Evolutionary conservation across 2,797 vertebrate species (phyloP), one percentile per base, ranked within the genome.

Genomic region (Dermochelys coriacea): DNA sequence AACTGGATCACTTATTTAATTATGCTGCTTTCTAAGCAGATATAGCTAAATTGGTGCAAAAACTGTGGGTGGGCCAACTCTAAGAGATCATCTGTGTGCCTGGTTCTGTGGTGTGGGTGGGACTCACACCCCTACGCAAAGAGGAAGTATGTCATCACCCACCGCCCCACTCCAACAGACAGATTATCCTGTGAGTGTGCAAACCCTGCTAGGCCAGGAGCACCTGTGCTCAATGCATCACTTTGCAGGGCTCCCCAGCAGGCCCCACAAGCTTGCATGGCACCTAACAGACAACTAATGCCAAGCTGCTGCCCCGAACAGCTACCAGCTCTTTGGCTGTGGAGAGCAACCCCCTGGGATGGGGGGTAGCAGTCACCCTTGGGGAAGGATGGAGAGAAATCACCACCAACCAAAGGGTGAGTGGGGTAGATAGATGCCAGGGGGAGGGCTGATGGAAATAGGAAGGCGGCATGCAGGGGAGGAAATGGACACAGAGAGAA

Each of bases 241-340:
- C 51, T 81, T 10, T 18, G 41, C 59, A 86, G 85, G 75, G 82
- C 1, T 31, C 2, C 1, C 81, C 75, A 29, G 77, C 71, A 49
- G 1, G 49, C 7, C 41, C 25, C 9, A 9, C 31, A 18, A 82
- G 50, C 0, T 6, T 61, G 80, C 14, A 71, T 81, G 0, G 0
- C 45, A 2, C 0, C 1, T 1, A 12, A 55, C 1, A 59, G 79
- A 25, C 1, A 83, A 16, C 45, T 21, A 1, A 0, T 4, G 11
- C 37, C n/a, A 41, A 71, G 19, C 21, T 41, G 64, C 37, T 23
- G 37, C 19, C 64, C 10, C 5, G 1, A 23, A 71, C 64, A 37
- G 64, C 19, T 41, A 10, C n/a, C 19, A 19, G 34, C 34, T n/a
- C 19, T 64, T 11, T 12, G n/a, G 21, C 64, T 41, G 21, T 71